Conservation (phyloP, 2,888 invertebrate species). For the Trimorus sp. region DNA sequence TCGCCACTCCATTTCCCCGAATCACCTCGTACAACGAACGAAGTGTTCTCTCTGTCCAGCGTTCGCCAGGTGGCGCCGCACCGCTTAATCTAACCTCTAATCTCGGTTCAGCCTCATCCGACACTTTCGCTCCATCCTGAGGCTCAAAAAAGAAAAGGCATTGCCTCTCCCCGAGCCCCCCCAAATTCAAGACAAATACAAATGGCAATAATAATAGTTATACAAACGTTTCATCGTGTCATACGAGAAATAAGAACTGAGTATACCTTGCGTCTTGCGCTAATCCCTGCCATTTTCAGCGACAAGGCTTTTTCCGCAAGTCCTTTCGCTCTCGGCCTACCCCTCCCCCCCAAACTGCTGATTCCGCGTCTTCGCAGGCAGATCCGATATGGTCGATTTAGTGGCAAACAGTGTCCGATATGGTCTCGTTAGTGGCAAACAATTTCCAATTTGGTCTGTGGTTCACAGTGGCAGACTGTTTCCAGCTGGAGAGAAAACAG, state of each 20-base stretch:
- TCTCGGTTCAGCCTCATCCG: too few relatives aligned
- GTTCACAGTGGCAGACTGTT: conserved; percentile 2
- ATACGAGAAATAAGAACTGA: conserved; percentile 14
- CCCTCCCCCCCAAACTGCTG: too few relatives aligned
- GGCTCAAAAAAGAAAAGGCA: conserved; percentile 32
- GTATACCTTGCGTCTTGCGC: background rate
- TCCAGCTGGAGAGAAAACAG: conserved; percentile 24
- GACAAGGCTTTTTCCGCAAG: too few relatives aligned
- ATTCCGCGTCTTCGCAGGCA: too few relatives aligned
- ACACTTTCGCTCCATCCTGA: background rate
- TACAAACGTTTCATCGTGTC: background rate
- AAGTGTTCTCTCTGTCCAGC: too few relatives aligned
- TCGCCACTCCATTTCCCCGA: too few relatives aligned
- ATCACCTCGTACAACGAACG: too few relatives aligned
- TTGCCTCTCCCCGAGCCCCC: conserved; percentile 12
- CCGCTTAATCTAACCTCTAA: too few relatives aligned
- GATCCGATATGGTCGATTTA: background rate
- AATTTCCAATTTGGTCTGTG: conserved; percentile 10
- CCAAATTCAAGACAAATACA: background rate
- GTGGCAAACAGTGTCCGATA: background rate
- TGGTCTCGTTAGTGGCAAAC: conserved; percentile 9
- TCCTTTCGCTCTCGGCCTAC: too few relatives aligned
- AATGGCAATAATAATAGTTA: conserved; percentile 1
- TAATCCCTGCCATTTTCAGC: too few relatives aligned
- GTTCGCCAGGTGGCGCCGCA: too few relatives aligned